Conservation (phyloP, 2,113 vertebrate species). For the Propithecus coquereli region DNA sequence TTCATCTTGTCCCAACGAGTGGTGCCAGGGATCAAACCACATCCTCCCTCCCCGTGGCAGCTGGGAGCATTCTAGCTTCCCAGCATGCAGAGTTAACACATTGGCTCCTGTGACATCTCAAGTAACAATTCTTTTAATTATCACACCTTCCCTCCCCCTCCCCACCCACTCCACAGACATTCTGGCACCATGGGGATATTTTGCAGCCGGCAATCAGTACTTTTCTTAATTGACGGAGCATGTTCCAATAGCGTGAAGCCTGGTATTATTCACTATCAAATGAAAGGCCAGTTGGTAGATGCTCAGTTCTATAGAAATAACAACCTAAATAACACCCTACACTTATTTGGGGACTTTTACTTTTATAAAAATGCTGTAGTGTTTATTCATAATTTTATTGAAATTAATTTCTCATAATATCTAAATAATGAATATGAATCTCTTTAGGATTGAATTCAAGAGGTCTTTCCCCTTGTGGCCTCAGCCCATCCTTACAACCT, state of each 20-base stretch:
- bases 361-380: background rate
- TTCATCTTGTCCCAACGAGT: conserved; percentile 83
- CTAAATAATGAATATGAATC: background rate
- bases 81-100: conserved; percentile 74
- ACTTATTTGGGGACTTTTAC: background rate
- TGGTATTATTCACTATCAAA: conserved; percentile 63
- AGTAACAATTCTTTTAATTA: conserved; percentile 85
- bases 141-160: conserved; percentile 81
- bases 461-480: background rate
- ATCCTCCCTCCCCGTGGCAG: conserved; percentile 70
- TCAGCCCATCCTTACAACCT: background rate
- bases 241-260: conserved; percentile 68
- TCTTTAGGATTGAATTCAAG: background rate
- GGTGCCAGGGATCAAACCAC: conserved; percentile 77
- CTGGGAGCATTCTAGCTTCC: conserved; percentile 81
- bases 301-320: background rate
- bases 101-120: conserved; percentile 79
- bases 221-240: conserved; percentile 78
- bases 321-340: background rate
- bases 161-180: conserved; percentile 75
- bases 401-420: background rate
- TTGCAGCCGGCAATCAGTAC: conserved; percentile 74
- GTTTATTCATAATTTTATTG: background rate
- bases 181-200: conserved; percentile 79
- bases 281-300: conserved; percentile 7